Evolutionary conservation across 2,888 invertebrate genomes (phyloP), one percentile per base, ranked within the genome.

Genomic region (Clunio marinus): DNA sequence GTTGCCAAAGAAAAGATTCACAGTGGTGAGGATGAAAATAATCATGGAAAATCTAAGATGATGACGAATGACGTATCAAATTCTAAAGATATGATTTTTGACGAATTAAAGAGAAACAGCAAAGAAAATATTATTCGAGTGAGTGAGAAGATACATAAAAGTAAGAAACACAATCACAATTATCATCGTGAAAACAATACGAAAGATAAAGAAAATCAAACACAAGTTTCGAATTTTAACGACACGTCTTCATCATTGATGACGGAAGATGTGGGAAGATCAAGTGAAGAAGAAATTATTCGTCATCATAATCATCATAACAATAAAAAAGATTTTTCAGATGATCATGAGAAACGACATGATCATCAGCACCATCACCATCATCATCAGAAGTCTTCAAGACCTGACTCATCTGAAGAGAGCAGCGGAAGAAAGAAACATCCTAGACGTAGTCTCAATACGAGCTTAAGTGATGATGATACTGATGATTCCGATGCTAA

Each of bases 401-500:
- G 60, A 35, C 74, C 70, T 59, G 81, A 80, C 73, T 76, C 79
- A 1, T 15, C 45, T 24, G 69, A 69, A 24, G 60, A 60, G 10
- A 81, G 80, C 25, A 35, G 46, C 37, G 41, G 41, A 1, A 68
- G 41, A 28, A 68, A 68, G 32, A 68, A 58, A 25, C 24, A 57
- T 41, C 71, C 32, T 68, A 72, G 60, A 59, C 70, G 70, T 65
- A 69, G 70, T 57, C 71, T 72, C 63, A 71, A 69, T 68, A 72
- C 71, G 62, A 72, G 71, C 66, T 63, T 65, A 41, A 70, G 28
- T 28, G 57, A 27, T 24, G 70, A 32, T 27, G 63, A 62, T 37
- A 76, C 76, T 10, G 82, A 86, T 69, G 86, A 85, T 73, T 85
- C 86, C 15, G 87, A 86, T 63, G 37, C n/a, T 17, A 92, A 91